A percentile compares a stretch with the other conserved stretches of the same genome.
Conservation (phyloP, 1,140 invertebrate species). For the Dendrolimus kikuchii region DNA sequence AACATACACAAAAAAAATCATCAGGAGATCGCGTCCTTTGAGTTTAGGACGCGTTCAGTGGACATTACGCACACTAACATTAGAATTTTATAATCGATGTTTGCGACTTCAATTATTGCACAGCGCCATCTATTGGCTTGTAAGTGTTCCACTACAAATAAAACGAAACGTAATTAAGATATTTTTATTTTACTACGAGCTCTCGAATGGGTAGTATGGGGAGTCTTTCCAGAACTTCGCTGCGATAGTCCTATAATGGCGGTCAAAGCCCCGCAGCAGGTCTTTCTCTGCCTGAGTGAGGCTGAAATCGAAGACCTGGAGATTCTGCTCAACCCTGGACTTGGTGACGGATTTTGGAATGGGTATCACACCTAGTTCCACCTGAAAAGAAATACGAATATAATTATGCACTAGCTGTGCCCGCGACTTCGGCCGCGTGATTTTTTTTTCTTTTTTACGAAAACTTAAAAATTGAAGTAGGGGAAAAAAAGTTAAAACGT, state of each 20-base stretch:
- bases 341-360: constrained; percentile 89
- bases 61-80: no score
- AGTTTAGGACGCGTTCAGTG: no score
- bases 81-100: no score
- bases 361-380: constrained; percentile 82
- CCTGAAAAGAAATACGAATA: constrained; percentile 41
- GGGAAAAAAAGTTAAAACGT: no score
- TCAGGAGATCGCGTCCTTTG: no score
- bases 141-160: neutral
- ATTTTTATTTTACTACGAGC: neutral
- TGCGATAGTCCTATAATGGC: constrained; percentile 3
- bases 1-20: no score
- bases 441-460: neutral
- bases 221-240: neutral
- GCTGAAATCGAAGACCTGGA: constrained; percentile 84
- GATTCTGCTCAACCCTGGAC: constrained; percentile 82
- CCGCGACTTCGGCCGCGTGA: neutral
- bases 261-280: constrained; percentile 19
- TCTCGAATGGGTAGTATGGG: constrained; percentile 10
- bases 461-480: no score
- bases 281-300: constrained; percentile 75
- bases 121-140: neutral
- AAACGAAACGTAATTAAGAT: neutral
- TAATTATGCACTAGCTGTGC: neutral
- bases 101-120: no score